Percentiles rank a stretch among this genome's conserved stretches.
These are phyloP conservation scores for Yponomeuta plumbellus DNA, from an alignment of 2,888 invertebrate genomes.

Conservation along the genomic window DNA sequence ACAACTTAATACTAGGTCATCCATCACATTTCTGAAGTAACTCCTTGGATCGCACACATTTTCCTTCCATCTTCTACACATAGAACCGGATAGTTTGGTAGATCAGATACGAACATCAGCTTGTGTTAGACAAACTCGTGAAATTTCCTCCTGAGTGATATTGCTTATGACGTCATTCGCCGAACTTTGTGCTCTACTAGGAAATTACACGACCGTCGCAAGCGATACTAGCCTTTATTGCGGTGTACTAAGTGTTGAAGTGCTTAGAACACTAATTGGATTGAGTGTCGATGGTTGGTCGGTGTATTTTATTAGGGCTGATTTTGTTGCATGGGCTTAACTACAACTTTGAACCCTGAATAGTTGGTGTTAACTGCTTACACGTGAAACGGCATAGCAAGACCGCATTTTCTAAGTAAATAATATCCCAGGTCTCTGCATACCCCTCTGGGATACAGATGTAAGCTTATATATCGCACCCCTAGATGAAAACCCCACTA, in stretches of 20 bases:
- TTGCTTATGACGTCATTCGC: slow-evolving; percentile 1
- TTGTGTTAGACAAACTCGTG: neutral
- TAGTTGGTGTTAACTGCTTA: neutral
- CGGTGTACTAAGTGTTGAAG: neutral
- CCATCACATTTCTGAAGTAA: too few species aligned
- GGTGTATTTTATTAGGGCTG: neutral
- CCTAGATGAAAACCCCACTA: too few species aligned
- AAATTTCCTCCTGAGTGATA: neutral
- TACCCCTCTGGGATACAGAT: too few species aligned
- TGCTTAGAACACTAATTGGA: neutral
- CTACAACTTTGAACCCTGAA: neutral
- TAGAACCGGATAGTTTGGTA: neutral
- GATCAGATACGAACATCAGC: neutral
- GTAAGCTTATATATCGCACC: too few species aligned
- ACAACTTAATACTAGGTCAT: too few species aligned
- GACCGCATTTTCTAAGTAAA: too few species aligned
- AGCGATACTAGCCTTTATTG: neutral
- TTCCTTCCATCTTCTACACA: too few species aligned
- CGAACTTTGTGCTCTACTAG: neutral
- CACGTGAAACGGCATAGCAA: neutral
- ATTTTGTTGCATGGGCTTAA: neutral
- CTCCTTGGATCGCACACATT: too few species aligned
- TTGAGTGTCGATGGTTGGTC: neutral
- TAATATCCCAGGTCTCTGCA: too few species aligned
- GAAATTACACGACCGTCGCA: neutral